Percentiles rank a stretch among this genome's conserved stretches.
These are phyloP conservation scores for Syngnathus scovelli DNA, from an alignment of 2,113 vertebrate species.

Conservation along the genomic window DNA sequence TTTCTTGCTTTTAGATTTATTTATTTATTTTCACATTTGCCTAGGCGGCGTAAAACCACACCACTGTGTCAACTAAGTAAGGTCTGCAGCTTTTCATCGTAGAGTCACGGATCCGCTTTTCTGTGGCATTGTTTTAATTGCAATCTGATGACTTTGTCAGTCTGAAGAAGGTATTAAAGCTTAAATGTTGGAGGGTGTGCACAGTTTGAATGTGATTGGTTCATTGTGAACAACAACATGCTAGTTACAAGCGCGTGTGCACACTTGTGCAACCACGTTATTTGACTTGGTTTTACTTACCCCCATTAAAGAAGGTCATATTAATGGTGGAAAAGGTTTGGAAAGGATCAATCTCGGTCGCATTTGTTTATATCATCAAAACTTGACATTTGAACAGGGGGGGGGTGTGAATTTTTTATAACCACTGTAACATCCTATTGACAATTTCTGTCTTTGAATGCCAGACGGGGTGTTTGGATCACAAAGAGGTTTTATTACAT, in stretches of 20 bases:
- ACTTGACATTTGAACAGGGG: background rate
- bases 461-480: no score
- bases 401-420: no score
- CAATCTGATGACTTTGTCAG: background rate
- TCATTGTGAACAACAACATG: no score
- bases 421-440: background rate
- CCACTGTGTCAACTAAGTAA: slow-evolving; percentile 61
- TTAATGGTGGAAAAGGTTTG: background rate
- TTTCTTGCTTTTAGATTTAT: slow-evolving; percentile 72
- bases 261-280: no score
- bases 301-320: background rate
- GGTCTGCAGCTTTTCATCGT: slow-evolving; percentile 42
- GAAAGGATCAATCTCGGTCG: background rate
- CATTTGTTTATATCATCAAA: background rate
- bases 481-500: no score
- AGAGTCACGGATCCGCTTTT: background rate
- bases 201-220: no score
- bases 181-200: background rate
- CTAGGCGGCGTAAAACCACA: slow-evolving; percentile 61
- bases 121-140: background rate
- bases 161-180: background rate
- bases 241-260: no score
- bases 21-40: slow-evolving; percentile 68
- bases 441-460: background rate
- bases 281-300: no score